phyloP scores from a whole-genome alignment of 92 coral and sea anemone genomes.

The Virgularia gustaviana region DNA sequence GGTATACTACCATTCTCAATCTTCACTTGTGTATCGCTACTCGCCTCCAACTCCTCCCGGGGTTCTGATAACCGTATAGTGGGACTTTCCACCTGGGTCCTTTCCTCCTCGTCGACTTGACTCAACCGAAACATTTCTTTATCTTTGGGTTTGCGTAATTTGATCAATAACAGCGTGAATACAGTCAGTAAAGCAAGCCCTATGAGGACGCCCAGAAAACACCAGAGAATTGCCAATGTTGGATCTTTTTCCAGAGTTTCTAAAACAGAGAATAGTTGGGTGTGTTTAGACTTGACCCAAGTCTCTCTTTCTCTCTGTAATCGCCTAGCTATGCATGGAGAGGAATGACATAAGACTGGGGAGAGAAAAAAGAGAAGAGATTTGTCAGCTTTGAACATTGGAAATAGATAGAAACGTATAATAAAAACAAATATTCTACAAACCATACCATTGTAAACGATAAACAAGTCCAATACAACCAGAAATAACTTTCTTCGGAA shows the following conservation, averaged over 20 bases:
- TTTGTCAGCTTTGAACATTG: background rate
- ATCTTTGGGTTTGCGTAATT: background rate
- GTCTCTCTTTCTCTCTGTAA: background rate
- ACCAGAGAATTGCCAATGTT: slow-evolving; percentile 30
- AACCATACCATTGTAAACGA: slow-evolving; percentile 23
- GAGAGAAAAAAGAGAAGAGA: background rate
- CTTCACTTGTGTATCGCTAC: background rate
- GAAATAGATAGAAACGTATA: background rate
- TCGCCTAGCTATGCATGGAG: background rate
- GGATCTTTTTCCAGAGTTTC: slow-evolving; percentile 23
- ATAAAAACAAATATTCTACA: background rate
- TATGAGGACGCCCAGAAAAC: slow-evolving; percentile 25
- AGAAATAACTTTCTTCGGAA: slow-evolving; percentile 4
- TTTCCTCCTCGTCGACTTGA: slow-evolving; percentile 3
- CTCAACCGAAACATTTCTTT: slow-evolving; percentile 13
- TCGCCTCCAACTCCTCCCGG: no score
- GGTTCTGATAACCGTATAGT: slow-evolving; percentile 20
- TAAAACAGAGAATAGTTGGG: background rate
- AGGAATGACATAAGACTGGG: no score
- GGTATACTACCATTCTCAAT: no score
- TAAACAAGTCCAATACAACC: slow-evolving; percentile 19
- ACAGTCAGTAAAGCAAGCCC: slow-evolving; percentile 4
- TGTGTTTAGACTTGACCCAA: background rate
- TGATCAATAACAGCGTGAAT: background rate
- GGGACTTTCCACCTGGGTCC: background rate